Evolutionary conservation across 2,113 vertebrate genomes (phyloP), one percentile per base, ranked within the genome.

Genomic region (Ciconia stormi): DNA sequence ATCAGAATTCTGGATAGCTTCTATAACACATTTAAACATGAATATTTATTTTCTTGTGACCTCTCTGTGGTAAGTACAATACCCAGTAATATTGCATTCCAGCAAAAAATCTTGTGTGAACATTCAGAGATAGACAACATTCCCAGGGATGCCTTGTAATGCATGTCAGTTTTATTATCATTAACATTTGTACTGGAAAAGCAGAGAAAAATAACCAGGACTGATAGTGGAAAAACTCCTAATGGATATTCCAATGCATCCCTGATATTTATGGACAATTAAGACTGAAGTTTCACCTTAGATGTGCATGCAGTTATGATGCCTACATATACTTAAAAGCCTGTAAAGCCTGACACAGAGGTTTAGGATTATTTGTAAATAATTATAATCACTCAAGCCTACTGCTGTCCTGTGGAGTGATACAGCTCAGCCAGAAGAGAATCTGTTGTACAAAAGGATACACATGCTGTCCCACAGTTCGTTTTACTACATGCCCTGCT

Each of bases 391-490:
- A 27, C 30, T 42, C 42, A 42, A 50, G 19, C 10, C 11, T 7
- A 7, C 3, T 65, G 12, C 10, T 46, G 23, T n/a, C 26, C 32
- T 46, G 36, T 20, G 22, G 18, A 65, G 27, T 9, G 8, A 65
- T 8, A 18, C 32, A 50, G n/a, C n/a, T 71, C 30, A 19, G 42
- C 6, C 21, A 63, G 36, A 71, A 55, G 17, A 70, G 13, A 29
- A 59, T 7, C 16, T 58, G 1, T 25, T 14, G 22, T 36, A 20
- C 32, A 25, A 29, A 34, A 20, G 3, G 12, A 36, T 16, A n/a
- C 11, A 53, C 4, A 10, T 5, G 10, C 25, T 36, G 7, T 62
- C 30, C 47, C 8, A 10, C 2, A 0, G 15, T 32, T 55, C 0
- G 0, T 50, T 76, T 55, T 62, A 27, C 21, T 21, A 17, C 30